Conservation (phyloP, 2,113 vertebrate genomes). For the Orycteropus afer region DNA sequence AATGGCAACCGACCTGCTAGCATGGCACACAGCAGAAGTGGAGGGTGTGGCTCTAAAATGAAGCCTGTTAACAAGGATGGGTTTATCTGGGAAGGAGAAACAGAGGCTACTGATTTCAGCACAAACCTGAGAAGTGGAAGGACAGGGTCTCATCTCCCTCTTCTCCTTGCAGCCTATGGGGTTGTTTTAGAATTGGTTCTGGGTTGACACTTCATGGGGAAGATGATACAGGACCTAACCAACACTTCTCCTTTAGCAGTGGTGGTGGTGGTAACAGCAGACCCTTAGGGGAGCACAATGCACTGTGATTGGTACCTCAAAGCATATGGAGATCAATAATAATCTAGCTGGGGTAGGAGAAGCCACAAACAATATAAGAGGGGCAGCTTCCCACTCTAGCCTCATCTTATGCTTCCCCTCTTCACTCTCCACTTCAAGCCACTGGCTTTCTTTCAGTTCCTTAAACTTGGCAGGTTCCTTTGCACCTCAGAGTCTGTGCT, state of each 20-base stretch:
- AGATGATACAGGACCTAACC: neutral
- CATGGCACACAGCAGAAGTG: neutral
- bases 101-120: neutral
- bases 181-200: neutral
- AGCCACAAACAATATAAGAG: neutral
- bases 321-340: neutral
- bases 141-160: fast-evolving
- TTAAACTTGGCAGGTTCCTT: neutral
- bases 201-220: neutral
- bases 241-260: fast-evolving
- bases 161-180: neutral
- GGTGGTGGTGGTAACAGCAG: neutral
- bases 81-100: neutral
- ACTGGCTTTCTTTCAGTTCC: neutral
- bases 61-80: neutral
- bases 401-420: neutral
- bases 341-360: fast-evolving
- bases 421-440: no score
- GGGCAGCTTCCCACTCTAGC: neutral
- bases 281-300: fast-evolving
- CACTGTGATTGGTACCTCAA: neutral
- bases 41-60: neutral
- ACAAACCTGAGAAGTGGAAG: neutral
- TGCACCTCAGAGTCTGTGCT: neutral
- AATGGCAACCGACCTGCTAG: conserved; percentile 62